Conservation (phyloP, 2,113 vertebrate species). For the Vanacampus margaritifer region DNA sequence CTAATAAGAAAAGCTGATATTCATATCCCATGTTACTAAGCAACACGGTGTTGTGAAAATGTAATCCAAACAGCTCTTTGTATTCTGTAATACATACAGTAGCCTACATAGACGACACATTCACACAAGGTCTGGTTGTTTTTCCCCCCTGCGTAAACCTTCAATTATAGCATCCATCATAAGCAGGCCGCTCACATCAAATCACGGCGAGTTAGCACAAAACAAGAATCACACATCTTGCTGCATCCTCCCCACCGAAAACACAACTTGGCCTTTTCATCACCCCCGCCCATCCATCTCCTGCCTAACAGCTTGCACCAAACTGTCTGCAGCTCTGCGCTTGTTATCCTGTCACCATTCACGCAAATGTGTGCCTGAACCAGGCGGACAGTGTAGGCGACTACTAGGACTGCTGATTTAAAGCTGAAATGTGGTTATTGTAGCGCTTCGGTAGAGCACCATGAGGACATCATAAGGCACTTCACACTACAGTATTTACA, state of each 20-base stretch:
- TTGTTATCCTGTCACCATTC: not conserved
- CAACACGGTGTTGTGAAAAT: constrained; percentile 26
- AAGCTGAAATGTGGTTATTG: not conserved
- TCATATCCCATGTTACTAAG: constrained; percentile 30
- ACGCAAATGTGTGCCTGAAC: constrained; percentile 2
- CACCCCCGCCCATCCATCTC: constrained; percentile 33
- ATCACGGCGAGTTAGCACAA: constrained; percentile 10
- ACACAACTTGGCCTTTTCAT: constrained; percentile 47
- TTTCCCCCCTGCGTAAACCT: not conserved
- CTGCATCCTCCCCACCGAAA: constrained; percentile 29
- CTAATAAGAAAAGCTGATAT: constrained; percentile 13
- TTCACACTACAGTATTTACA: too few relatives aligned
- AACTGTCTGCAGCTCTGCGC: constrained; percentile 2
- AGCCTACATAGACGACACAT: not conserved
- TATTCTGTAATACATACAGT: constrained; percentile 1
- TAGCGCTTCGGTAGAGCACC: not conserved
- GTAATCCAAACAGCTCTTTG: not conserved
- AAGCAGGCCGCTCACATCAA: constrained; percentile 21
- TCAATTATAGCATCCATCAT: constrained; percentile 20
- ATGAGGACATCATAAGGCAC: too few relatives aligned
- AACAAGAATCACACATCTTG: constrained; percentile 22
- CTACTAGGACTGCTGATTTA: not conserved
- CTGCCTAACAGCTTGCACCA: constrained; percentile 34
- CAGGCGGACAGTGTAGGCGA: not conserved
- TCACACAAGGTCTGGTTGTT: not conserved